Percentiles rank a stretch among this genome's conserved stretches.
These are phyloP conservation scores for Coelinius sp. DNA, from an alignment of 2,888 invertebrate genomes.

Conservation along the genomic window DNA sequence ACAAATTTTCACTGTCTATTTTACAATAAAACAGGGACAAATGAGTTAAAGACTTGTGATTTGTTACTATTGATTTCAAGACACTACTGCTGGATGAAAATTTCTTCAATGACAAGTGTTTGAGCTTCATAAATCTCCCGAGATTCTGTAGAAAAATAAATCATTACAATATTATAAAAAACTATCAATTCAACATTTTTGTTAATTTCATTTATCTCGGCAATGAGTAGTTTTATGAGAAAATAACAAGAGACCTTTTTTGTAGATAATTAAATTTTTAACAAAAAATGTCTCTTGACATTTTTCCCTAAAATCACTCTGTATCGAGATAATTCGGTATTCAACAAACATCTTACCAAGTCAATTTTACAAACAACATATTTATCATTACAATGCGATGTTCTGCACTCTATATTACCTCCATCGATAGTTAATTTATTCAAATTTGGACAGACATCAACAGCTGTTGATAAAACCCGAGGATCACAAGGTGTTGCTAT, in stretches of 20 bases:
- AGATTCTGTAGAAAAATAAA: background rate
- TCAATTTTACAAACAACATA: background rate
- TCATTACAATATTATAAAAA: too few species aligned
- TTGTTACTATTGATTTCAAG: background rate
- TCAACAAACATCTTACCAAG: constrained; percentile 1
- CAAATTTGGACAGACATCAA: background rate
- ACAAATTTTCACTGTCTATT: background rate
- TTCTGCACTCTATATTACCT: background rate
- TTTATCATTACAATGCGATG: background rate
- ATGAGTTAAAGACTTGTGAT: background rate
- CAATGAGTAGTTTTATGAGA: too few species aligned
- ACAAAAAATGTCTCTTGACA: too few species aligned
- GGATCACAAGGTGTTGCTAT: background rate
- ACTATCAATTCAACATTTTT: too few species aligned
- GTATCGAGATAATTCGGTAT: too few species aligned
- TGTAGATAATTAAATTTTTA: too few species aligned
- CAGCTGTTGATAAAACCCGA: background rate
- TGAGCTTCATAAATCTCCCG: background rate
- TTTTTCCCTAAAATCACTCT: too few species aligned
- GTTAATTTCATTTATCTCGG: too few species aligned
- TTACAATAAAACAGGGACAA: background rate
- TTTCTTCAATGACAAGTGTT: background rate
- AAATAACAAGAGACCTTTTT: too few species aligned
- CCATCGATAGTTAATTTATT: constrained; percentile 3
- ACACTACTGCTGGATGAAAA: background rate